These are phyloP conservation scores for Bemisia tabaci DNA, from an alignment of 1,140 invertebrate genomes.

Conservation along the genomic window DNA sequence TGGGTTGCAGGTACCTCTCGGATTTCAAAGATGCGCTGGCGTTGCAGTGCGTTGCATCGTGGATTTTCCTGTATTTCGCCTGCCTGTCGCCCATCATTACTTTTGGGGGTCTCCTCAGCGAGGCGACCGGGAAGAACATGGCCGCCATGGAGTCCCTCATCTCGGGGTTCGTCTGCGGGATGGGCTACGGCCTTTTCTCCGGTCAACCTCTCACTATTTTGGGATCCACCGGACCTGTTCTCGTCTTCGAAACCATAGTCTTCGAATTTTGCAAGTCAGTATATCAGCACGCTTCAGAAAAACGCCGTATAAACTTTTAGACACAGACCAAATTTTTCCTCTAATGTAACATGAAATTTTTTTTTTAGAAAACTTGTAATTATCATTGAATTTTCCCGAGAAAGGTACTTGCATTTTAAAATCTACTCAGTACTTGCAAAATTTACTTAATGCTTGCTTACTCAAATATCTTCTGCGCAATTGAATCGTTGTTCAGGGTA, in stretches of 20 bases:
- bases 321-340: too few relatives aligned
- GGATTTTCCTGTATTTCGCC: constrained; percentile 98
- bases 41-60: constrained; percentile 88
- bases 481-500: too few relatives aligned
- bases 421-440: too few relatives aligned
- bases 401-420: too few relatives aligned
- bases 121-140: constrained; percentile 93
- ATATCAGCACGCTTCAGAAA: neutral
- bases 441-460: too few relatives aligned
- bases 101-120: constrained; percentile 84
- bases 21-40: constrained; percentile 82
- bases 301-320: too few relatives aligned
- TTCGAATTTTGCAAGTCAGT: constrained; percentile 83
- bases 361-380: too few relatives aligned
- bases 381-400: too few relatives aligned
- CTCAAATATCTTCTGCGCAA: too few relatives aligned
- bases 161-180: constrained; percentile 87
- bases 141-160: constrained; percentile 96
- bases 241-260: constrained; percentile 96
- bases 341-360: too few relatives aligned
- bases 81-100: constrained; percentile 96
- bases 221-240: constrained; percentile 92
- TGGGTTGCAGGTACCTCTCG: constrained; percentile 44
- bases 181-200: constrained; percentile 91
- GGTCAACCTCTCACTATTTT: constrained; percentile 96